Evolutionary conservation across 2,888 invertebrate species (phyloP).

Genomic region (Tiphia femorata): DNA sequence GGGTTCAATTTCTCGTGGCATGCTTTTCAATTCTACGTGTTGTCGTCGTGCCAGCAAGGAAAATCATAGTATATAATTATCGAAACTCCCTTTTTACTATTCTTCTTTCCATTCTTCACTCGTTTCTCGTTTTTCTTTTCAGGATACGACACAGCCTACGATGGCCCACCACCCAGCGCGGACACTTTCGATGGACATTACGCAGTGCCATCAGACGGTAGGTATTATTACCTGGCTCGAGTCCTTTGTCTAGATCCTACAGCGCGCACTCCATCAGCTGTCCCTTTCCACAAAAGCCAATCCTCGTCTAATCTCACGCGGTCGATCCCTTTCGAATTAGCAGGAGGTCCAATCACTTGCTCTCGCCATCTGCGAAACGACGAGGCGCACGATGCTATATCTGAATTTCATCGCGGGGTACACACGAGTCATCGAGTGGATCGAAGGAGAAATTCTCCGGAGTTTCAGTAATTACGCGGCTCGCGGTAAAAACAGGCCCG

Average conservation of each 20-base stretch:
- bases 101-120: background rate
- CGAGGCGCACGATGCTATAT: too few relatives aligned
- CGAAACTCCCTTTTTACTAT: background rate
- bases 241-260: background rate
- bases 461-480: too few relatives aligned
- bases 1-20: too few relatives aligned
- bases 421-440: too few relatives aligned
- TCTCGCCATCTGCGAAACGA: too few relatives aligned
- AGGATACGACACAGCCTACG: constrained; percentile 49
- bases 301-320: background rate
- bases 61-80: too few relatives aligned
- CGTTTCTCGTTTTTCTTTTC: background rate
- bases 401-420: too few relatives aligned
- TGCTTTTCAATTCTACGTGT: too few relatives aligned
- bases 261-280: background rate
- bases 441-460: too few relatives aligned
- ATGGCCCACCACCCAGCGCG: constrained; percentile 50
- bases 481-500: too few relatives aligned
- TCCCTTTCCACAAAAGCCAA: background rate
- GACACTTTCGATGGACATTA: constrained; percentile 47
- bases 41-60: too few relatives aligned
- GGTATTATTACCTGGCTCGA: constrained; percentile 19
- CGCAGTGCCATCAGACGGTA: constrained; percentile 51
- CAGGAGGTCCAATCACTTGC: too few relatives aligned
- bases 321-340: background rate